These are phyloP conservation scores for Trisateles emortualis DNA, from an alignment of 2,888 invertebrate genomes.

Conservation along the genomic window DNA sequence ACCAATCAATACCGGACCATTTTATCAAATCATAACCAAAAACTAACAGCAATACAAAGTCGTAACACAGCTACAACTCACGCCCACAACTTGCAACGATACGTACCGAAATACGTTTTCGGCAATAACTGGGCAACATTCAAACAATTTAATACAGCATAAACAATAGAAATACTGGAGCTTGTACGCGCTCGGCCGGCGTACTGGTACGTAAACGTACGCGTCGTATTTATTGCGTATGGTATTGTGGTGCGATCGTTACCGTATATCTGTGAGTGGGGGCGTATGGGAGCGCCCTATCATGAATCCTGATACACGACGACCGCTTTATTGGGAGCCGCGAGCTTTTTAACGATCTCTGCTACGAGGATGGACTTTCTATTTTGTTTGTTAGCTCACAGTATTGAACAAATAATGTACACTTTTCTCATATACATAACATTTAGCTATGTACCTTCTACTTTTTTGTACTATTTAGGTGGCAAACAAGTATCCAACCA, in stretches of 20 bases:
- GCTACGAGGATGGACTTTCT: conserved; percentile 47
- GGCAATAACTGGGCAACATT: conserved; percentile 85
- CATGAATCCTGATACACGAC: conserved; percentile 84
- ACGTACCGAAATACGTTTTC: conserved; percentile 83
- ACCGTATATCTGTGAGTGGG: conserved; percentile 83
- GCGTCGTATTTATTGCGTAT: conserved; percentile 83
- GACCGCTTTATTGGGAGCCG: conserved; percentile 69
- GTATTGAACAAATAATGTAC: conserved; percentile 1
- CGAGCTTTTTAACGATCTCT: conserved; percentile 60
- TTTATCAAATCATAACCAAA: conserved; percentile 54
- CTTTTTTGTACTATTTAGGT: too few relatives aligned
- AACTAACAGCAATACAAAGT: conserved; percentile 61
- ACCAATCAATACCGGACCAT: conserved; percentile 33
- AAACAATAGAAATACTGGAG: conserved; percentile 83
- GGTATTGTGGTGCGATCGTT: conserved; percentile 84
- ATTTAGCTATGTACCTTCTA: too few relatives aligned
- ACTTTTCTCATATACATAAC: neutral
- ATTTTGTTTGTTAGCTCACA: conserved; percentile 30
- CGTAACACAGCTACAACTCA: conserved; percentile 65
- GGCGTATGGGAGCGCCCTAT: conserved; percentile 77
- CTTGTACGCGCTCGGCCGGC: conserved; percentile 50
- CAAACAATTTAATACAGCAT: conserved; percentile 85
- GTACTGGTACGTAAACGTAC: conserved; percentile 74
- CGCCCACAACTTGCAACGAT: conserved; percentile 76
- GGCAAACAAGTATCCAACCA: too few relatives aligned